phyloP scores from a whole-genome alignment of 2,797 vertebrate genomes.

The Brotula barbata region DNA sequence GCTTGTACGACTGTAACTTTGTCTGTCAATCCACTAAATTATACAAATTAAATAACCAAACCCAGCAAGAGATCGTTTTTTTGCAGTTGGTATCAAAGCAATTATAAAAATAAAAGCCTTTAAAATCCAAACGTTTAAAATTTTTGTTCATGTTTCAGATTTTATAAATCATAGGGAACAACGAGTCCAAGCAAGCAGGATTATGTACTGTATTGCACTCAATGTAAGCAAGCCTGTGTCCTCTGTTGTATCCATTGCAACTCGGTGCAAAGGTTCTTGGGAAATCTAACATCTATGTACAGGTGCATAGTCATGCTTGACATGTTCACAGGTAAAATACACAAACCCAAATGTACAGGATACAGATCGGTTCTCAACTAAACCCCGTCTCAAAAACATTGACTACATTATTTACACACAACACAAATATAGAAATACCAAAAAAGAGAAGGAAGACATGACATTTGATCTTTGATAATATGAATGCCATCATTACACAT shows the following conservation, averaged over 20 bases:
- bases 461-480: slow-evolving; percentile 63
- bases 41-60: slow-evolving; percentile 66
- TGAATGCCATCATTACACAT: slow-evolving; percentile 65
- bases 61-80: slow-evolving; percentile 60
- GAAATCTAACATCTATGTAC: slow-evolving; percentile 66
- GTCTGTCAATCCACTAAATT: slow-evolving; percentile 44
- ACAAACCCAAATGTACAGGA: slow-evolving; percentile 66
- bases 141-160: slow-evolving; percentile 61
- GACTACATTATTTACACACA: slow-evolving; percentile 64
- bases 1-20: slow-evolving; percentile 22
- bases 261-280: slow-evolving; percentile 67
- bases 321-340: slow-evolving; percentile 83
- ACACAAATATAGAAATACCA: slow-evolving; percentile 66
- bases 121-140: slow-evolving; percentile 66
- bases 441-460: slow-evolving; percentile 71
- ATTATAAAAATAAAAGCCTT: slow-evolving; percentile 85
- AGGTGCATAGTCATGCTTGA: slow-evolving; percentile 80
- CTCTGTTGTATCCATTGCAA: slow-evolving; percentile 57
- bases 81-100: slow-evolving; percentile 82
- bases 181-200: slow-evolving; percentile 63
- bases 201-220: slow-evolving; percentile 58
- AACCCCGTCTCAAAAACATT: slow-evolving; percentile 53
- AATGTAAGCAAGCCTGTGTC: slow-evolving; percentile 51
- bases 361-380: slow-evolving; percentile 56
- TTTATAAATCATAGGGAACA: slow-evolving; percentile 66